Percentiles rank a stretch among this genome's conserved stretches.
Evolutionary conservation across 2,888 invertebrate species (phyloP).

Genomic region (Diplazon laetatorius): DNA sequence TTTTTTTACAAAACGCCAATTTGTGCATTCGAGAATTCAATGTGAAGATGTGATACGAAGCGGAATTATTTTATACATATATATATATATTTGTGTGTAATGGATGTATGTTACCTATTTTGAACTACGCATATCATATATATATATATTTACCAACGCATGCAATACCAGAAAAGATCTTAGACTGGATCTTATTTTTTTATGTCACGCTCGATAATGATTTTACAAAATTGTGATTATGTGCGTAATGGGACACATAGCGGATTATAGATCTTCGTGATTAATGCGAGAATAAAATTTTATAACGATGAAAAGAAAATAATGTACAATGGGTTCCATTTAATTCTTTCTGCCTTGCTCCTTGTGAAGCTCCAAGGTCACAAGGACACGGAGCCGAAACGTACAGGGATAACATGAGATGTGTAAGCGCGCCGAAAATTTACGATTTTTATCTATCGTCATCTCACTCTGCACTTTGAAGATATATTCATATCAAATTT

Average conservation of each 20-base stretch:
- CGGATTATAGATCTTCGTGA: slow-evolving; percentile 26
- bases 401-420: too few species aligned
- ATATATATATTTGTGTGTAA: slow-evolving; percentile 10
- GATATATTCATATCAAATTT: too few species aligned
- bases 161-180: slow-evolving; percentile 2
- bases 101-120: slow-evolving; percentile 11
- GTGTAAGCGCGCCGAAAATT: too few species aligned
- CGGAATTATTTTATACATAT: slow-evolving; percentile 36
- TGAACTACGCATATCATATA: slow-evolving; percentile 21
- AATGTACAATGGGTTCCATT: too few species aligned
- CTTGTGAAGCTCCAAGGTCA: too few species aligned
- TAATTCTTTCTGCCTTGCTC: too few species aligned
- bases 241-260: slow-evolving; percentile 12
- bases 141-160: slow-evolving; percentile 33
- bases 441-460: too few species aligned
- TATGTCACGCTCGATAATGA: slow-evolving; percentile 23
- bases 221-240: slow-evolving; percentile 50
- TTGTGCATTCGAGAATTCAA: slow-evolving; percentile 15
- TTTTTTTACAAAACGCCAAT: slow-evolving; percentile 36
- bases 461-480: too few species aligned
- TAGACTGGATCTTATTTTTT: slow-evolving; percentile 43
- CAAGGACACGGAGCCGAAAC: too few species aligned
- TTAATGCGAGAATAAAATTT: slow-evolving; percentile 22
- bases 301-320: too few species aligned
- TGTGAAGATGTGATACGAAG: slow-evolving; percentile 1